phyloP scores from a whole-genome alignment of 2,797 vertebrate species.

The Arnoldichthys spilopterus region DNA sequence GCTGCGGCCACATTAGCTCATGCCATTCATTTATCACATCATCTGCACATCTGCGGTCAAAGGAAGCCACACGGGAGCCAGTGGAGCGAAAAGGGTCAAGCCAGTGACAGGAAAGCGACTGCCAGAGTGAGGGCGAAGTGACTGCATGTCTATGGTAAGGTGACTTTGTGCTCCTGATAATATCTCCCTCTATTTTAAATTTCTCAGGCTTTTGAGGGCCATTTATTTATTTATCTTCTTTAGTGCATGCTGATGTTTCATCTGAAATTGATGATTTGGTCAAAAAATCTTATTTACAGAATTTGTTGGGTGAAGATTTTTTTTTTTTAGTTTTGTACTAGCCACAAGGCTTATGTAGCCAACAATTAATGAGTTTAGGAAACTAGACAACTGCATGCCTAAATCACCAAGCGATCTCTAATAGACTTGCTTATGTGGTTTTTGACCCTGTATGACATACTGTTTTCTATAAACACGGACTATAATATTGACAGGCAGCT shows the following conservation, averaged over 20 bases:
- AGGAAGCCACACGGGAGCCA: slow-evolving; percentile 62
- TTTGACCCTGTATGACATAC: not conserved
- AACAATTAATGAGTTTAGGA: not conserved
- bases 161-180: slow-evolving; percentile 47
- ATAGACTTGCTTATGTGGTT: not conserved
- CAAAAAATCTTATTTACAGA: too few species aligned
- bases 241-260: not conserved
- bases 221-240: not conserved
- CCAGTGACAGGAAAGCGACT: slow-evolving; percentile 52
- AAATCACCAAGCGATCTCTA: not conserved
- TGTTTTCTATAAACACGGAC: not conserved
- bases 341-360: too few species aligned
- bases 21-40: slow-evolving; percentile 49
- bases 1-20: slow-evolving; percentile 22
- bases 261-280: not conserved
- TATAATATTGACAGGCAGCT: too few species aligned
- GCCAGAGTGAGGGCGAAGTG: slow-evolving; percentile 44
- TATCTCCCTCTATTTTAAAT: slow-evolving; percentile 46
- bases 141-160: slow-evolving; percentile 27
- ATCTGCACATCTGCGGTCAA: slow-evolving; percentile 39
- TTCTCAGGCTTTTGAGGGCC: not conserved
- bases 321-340: too few species aligned
- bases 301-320: too few species aligned
- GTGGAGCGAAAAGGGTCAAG: slow-evolving; percentile 62
- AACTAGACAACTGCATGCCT: too few species aligned